Evolutionary conservation across 1,140 invertebrate species (phyloP), one percentile per base, ranked within the genome.

Genomic region (Thaumatotibia leucotreta): DNA sequence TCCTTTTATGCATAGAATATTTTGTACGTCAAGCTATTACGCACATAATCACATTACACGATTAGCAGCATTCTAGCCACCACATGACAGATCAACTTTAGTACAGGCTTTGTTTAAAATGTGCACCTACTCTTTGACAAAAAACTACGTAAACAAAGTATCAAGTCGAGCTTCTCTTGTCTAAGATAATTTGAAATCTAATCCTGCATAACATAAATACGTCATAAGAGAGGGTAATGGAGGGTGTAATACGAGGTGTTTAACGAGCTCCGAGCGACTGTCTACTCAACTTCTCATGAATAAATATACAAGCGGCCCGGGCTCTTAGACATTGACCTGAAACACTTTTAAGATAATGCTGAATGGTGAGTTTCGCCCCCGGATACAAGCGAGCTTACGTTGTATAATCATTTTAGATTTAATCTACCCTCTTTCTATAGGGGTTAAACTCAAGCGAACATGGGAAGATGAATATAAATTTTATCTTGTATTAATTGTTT

Each of bases 201-300:
- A 74, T 68, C 65, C 67, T 72, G 69, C 69, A 72, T 72, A 68
- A 72, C 65, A 64, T 74, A 68, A 24, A 61, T 45, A 29, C 32
- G 64, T 65, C 64, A 65, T 65, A 54, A 65, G 64, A 65, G 45
- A 27, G 49, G 32, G 64, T 65, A 65, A 65, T 65, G 49, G 64
- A 65, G 64, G 33, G 14, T 65, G 50, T 65, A 65, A 65, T 49
- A 29, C 39, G 29, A 29, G 63, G 63, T 64, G 63, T 45, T 49
- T 49, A 49, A 35, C 63, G 63, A 62, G 61, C 32, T 49, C 63
- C 11, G 22, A 45, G 63, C 33, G 39, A 64, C 23, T 49, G 33
- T 49, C 33, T 49, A 35, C 63, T 64, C 33, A 35, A 33, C 52
- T 58, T 33, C 39, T 64, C 23, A 64, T 49, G 63, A 45, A 64